phyloP scores from a whole-genome alignment of 2,888 invertebrate species.

The Sesia apiformis region DNA sequence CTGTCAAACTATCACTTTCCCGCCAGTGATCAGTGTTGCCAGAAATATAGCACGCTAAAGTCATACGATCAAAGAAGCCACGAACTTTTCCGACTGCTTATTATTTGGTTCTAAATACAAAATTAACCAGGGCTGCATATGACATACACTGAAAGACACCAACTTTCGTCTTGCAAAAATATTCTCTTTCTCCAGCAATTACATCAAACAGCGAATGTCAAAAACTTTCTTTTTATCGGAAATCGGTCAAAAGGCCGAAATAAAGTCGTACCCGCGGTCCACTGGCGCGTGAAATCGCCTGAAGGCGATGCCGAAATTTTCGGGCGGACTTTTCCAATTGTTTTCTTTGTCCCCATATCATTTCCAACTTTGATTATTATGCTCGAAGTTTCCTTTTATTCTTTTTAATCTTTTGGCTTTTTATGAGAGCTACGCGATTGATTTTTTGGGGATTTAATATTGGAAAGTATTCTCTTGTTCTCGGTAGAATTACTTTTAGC shows the following conservation, averaged over 20 bases:
- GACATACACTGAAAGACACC: no score
- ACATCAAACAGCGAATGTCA: no score
- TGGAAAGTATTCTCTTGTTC: background rate
- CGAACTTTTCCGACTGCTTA: no score
- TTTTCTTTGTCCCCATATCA: slow-evolving; percentile 9
- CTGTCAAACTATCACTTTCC: no score
- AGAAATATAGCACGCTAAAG: no score
- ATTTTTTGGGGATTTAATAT: background rate
- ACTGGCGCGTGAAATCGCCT: slow-evolving; percentile 16
- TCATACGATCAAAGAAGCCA: no score
- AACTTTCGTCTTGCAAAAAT: no score
- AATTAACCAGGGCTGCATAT: no score
- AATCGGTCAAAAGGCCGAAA: slow-evolving; percentile 11
- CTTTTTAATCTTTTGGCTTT: background rate
- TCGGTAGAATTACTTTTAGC: no score
- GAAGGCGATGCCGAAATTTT: slow-evolving; percentile 1
- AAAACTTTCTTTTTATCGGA: background rate
- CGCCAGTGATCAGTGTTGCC: no score
- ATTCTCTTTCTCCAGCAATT: no score
- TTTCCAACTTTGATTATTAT: slow-evolving; percentile 8
- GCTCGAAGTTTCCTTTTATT: background rate
- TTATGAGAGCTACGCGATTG: background rate
- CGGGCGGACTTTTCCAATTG: slow-evolving; percentile 9
- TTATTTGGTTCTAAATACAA: no score
- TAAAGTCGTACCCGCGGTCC: slow-evolving; percentile 11